Base-by-base conservation (phyloP, 2,113 vertebrate genomes). In the Tapirus terrestris region DNA sequence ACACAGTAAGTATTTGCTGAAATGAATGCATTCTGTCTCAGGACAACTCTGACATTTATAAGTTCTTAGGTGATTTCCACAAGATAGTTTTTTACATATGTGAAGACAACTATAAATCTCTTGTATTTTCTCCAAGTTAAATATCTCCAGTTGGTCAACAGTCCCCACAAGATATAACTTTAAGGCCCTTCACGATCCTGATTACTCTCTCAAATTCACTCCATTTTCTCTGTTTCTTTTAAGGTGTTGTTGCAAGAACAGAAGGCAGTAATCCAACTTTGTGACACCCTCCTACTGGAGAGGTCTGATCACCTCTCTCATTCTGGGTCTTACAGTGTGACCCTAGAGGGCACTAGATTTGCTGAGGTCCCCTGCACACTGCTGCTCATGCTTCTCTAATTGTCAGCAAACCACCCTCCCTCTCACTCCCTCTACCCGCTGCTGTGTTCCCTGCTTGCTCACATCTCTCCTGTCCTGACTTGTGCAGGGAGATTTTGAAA, bases 401-500 rank as follows among this genome's bases (percentile, higher is more conserved):
- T 48, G 20, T 77, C 82, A 63, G 77, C 81, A 94, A 91, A 61
- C 27, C 5, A 73, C 43, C 12, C 33, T 53, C 7, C 33, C 82
- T 82, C 25, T 51, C 2, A 27, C 18, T n/a, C 53, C 6, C 16
- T 68, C 27, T 25, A n/a, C 13, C 21, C 8, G 6, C 84, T 63
- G 45, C 13, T 80, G 6, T 36, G 65, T 61, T 84, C 53, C 79
- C 45, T 84, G 60, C 82, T 93, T 91, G 83, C 61, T 96, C 73
- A 79, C n/a, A 86, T 39, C 56, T 89, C 76, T 93, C 82, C 31
- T 86, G 36, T 82, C 85, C 84, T 93, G 73, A 96, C 70, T 95
- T 95, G 33, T 72, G 48, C 45, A 56, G 25, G 20, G 51, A 97
- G 53, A 77, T 76, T 89, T 96, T 94, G 75, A 95, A 95, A 97